Evolutionary conservation across 2,888 invertebrate genomes (phyloP).

Genomic region (Lumbricus terrestris): DNA sequence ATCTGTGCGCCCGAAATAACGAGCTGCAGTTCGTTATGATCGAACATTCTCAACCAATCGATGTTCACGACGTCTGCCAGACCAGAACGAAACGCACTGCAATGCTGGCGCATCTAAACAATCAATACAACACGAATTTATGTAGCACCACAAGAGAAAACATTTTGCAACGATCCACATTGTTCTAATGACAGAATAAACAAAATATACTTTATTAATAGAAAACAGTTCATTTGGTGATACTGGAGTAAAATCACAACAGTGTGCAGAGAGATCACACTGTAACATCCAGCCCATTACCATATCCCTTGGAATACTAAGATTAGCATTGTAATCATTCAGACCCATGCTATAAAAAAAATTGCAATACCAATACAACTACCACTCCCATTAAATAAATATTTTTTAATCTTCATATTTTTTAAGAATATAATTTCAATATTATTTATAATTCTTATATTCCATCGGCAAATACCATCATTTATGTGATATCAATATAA

Average conservation of each 20-base stretch:
- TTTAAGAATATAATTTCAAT: background rate
- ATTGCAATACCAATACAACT: background rate
- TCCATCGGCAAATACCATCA: background rate
- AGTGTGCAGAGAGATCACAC: too few relatives aligned
- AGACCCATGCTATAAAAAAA: background rate
- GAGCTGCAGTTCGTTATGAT: conserved; percentile 87
- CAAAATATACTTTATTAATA: too few relatives aligned
- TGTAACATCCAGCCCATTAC: too few relatives aligned
- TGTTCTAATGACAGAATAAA: too few relatives aligned
- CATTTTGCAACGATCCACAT: too few relatives aligned
- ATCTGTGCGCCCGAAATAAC: conserved; percentile 94
- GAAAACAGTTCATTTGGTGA: too few relatives aligned
- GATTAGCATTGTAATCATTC: too few relatives aligned
- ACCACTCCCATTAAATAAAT: background rate
- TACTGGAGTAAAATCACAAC: too few relatives aligned
- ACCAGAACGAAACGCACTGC: conserved; percentile 83
- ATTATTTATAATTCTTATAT: background rate
- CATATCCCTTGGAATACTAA: too few relatives aligned
- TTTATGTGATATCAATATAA: background rate
- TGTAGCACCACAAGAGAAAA: background rate
- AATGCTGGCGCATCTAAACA: conserved; percentile 70
- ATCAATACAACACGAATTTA: background rate
- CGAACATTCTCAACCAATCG: conserved; percentile 93
- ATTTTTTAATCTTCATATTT: background rate
- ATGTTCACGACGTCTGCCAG: conserved; percentile 85